Conservation (phyloP, 2,797 vertebrate species). For the Microhierax caerulescens region DNA sequence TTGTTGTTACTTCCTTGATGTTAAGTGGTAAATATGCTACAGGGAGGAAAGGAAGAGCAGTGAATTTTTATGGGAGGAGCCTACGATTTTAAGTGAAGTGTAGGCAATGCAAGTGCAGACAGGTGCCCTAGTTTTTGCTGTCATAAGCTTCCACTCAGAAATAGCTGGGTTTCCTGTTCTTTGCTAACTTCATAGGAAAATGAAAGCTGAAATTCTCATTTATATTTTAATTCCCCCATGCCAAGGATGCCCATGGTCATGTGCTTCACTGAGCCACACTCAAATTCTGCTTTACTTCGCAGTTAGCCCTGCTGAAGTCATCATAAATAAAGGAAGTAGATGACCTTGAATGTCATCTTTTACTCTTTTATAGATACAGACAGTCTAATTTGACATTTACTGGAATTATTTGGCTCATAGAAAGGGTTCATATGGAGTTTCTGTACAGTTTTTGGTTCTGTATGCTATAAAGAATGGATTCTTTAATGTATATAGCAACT, state of each 20-base stretch:
- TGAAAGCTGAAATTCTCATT: not conserved
- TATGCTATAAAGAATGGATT: not conserved
- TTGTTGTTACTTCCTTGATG: not conserved
- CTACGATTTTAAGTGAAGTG: not conserved
- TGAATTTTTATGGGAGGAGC: not conserved
- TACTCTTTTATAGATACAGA: not conserved
- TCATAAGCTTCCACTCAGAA: not conserved
- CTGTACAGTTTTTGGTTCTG: not conserved
- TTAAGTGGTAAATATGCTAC: not conserved
- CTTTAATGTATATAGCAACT: not conserved
- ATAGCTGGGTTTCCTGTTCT: not conserved
- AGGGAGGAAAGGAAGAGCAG: not conserved
- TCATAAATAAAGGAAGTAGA: not conserved
- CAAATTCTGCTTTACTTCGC: not conserved
- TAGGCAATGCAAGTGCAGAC: not conserved
- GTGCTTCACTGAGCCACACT: not conserved
- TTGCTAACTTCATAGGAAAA: not conserved
- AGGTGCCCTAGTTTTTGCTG: constrained; percentile 21
- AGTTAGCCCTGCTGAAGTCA: not conserved
- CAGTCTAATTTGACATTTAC: not conserved
- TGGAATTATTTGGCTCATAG: not conserved
- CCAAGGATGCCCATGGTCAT: not conserved
- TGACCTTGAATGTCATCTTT: not conserved
- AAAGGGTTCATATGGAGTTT: not conserved
- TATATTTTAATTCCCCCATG: not conserved